A percentile compares a stretch with the other conserved stretches of the same genome.
These are phyloP conservation scores for Caerostris extrusa DNA, from an alignment of 1,140 invertebrate genomes.

Conservation along the genomic window DNA sequence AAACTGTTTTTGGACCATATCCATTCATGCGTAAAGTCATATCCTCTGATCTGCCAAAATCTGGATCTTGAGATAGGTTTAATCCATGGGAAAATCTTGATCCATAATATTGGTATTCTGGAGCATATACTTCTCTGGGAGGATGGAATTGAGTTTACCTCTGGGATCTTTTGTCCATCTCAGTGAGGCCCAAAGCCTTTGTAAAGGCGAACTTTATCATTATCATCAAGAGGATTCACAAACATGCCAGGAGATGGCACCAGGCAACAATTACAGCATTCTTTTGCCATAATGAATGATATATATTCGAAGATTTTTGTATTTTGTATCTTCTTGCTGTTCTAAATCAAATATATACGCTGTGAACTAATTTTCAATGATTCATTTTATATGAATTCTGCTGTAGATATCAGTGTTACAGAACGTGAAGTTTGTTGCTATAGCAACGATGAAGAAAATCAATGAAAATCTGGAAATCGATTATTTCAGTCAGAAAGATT, in stretches of 20 bases:
- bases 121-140: neutral
- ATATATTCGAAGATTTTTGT: neutral
- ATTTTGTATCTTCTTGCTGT: neutral
- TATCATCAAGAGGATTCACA: conserved; percentile 47
- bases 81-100: conserved; percentile 42
- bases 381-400: neutral
- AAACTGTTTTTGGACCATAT: conserved; percentile 52
- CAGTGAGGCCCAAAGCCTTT: conserved; percentile 47
- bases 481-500: neutral
- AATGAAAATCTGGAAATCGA: neutral
- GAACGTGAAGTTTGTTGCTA: neutral
- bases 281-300: neutral
- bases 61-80: neutral
- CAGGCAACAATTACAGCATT: conserved; percentile 32
- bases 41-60: conserved; percentile 52
- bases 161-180: conserved; percentile 48
- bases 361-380: neutral
- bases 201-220: conserved; percentile 45
- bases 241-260: conserved; percentile 53
- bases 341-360: neutral
- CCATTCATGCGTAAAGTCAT: neutral
- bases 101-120: conserved; percentile 43
- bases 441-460: neutral
- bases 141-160: conserved; percentile 45
- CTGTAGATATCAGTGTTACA: neutral